Evolutionary conservation across 1,140 invertebrate genomes (phyloP).

Genomic region (Cepaea nemoralis): DNA sequence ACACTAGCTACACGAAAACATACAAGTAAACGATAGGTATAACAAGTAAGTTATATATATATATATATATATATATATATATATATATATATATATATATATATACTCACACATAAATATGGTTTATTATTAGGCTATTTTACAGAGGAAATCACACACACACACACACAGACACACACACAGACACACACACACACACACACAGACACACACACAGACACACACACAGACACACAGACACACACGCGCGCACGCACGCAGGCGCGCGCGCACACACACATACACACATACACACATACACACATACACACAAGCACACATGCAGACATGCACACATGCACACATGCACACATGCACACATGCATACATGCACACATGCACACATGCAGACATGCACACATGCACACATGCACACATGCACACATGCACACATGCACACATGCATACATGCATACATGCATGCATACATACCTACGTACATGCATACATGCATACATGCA

Average conservation of each 20-base stretch:
- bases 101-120: too few species aligned
- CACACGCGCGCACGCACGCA: too few species aligned
- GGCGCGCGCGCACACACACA: conserved; percentile 9
- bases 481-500: conserved; percentile 10
- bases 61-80: conserved; percentile 12
- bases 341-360: conserved; percentile 10
- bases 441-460: conserved; percentile 11
- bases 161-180: conserved; percentile 5
- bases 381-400: too few species aligned
- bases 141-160: too few species aligned
- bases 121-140: too few species aligned
- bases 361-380: conserved; percentile 10
- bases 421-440: conserved; percentile 10
- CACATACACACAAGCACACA: too few species aligned
- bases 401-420: conserved; percentile 10
- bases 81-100: conserved; percentile 12
- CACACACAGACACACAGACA: conserved; percentile 1
- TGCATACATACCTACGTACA: too few species aligned
- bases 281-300: conserved; percentile 10
- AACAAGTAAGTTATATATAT: too few species aligned
- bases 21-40: not conserved
- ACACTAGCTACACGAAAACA: not conserved
- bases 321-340: too few species aligned
- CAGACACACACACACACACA: conserved; percentile 4
- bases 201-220: not conserved